phyloP scores from a whole-genome alignment of 2,888 invertebrate species.

The Eupeodes luniger region DNA sequence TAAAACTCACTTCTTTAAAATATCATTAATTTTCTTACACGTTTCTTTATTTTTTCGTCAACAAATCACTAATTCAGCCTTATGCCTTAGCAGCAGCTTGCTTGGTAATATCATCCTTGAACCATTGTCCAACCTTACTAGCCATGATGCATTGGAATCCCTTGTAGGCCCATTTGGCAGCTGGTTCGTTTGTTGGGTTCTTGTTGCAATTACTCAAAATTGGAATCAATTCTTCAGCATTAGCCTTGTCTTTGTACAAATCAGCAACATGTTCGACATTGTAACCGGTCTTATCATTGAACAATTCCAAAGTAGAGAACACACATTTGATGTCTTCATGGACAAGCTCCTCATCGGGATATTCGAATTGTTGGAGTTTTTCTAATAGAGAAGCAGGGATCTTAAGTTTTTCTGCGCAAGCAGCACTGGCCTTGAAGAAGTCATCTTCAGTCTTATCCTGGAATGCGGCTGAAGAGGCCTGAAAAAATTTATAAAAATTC shows the following conservation, averaged over 20 bases:
- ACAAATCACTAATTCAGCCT: constrained; percentile 1
- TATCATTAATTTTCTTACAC: neutral
- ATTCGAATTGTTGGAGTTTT: constrained; percentile 70
- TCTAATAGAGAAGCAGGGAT: constrained; percentile 37
- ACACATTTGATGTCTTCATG: neutral
- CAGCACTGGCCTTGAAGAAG: constrained; percentile 62
- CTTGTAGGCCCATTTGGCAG: constrained; percentile 73
- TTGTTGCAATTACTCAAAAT: constrained; percentile 77
- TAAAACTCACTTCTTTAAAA: too few species aligned
- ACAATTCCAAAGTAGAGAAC: constrained; percentile 75
- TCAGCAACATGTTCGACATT: constrained; percentile 75
- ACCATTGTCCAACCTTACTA: constrained; percentile 77
- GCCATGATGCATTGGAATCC: constrained; percentile 77
- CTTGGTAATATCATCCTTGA: constrained; percentile 76
- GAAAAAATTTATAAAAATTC: neutral
- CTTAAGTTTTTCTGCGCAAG: constrained; percentile 49
- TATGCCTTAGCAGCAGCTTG: neutral
- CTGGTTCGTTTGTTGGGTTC: constrained; percentile 70
- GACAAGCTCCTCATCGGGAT: constrained; percentile 72
- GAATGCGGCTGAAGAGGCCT: constrained; percentile 52
- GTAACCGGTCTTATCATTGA: constrained; percentile 75
- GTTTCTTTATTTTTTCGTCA: neutral
- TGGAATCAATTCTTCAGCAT: constrained; percentile 74
- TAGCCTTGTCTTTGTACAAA: constrained; percentile 75
- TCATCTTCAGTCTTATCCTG: constrained; percentile 60